Conservation (phyloP, 2,888 invertebrate genomes). For the Eupeodes luniger region DNA sequence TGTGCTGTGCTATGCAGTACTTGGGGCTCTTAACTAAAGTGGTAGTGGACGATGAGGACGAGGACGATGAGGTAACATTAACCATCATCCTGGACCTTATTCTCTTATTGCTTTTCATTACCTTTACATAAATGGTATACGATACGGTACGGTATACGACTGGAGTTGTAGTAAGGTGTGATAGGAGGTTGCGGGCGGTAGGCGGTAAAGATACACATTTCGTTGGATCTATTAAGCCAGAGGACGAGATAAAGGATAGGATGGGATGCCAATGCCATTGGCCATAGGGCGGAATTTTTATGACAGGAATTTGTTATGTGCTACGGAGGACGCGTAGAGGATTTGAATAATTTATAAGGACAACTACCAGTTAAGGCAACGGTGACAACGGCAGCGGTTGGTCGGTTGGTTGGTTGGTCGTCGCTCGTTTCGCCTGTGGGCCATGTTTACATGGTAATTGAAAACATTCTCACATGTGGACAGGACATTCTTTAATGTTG, state of each 20-base stretch:
- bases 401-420: not conserved
- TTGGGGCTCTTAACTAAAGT: constrained; percentile 70
- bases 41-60: constrained; percentile 40
- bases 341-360: constrained; percentile 73
- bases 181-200: not conserved
- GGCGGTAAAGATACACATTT: not conserved
- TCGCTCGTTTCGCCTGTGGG: constrained; percentile 13
- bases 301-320: constrained; percentile 70
- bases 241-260: constrained; percentile 1
- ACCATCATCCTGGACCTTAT: constrained; percentile 65
- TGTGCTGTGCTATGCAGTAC: constrained; percentile 48
- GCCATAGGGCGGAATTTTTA: constrained; percentile 68
- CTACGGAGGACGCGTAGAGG: constrained; percentile 62
- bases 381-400: constrained; percentile 16
- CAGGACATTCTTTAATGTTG: constrained; percentile 47
- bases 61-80: constrained; percentile 67
- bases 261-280: not conserved
- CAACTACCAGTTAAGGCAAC: constrained; percentile 43
- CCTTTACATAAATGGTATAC: constrained; percentile 4
- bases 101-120: constrained; percentile 74
- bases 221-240: constrained; percentile 1
- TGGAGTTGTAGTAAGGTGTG: not conserved
- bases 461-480: constrained; percentile 68
- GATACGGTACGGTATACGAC: too few relatives aligned
- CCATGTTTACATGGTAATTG: constrained; percentile 69